phyloP scores from a whole-genome alignment of 1,140 invertebrate species.

The Xylocopa sonorina region DNA sequence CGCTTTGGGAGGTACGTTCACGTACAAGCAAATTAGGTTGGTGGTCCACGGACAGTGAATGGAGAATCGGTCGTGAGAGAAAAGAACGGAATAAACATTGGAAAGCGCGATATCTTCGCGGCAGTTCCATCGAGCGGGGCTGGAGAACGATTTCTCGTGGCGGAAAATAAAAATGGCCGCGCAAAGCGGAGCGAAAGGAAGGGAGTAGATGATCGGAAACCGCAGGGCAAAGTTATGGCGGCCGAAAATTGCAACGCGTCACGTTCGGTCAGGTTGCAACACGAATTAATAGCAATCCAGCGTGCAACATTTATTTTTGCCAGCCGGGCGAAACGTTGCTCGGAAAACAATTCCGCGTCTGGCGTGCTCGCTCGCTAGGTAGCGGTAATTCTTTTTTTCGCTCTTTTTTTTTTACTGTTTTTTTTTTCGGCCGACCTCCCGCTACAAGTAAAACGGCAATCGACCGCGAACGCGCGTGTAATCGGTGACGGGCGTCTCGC shows the following conservation, averaged over 20 bases:
- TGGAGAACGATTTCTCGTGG: not conserved
- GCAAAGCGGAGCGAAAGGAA: not conserved
- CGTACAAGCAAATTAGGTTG: no score
- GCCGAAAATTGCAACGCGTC: slow-evolving; percentile 26
- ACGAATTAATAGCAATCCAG: slow-evolving; percentile 16
- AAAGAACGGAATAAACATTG: no score
- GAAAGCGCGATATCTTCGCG: no score
- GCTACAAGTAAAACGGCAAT: slow-evolving; percentile 49
- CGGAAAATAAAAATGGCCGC: not conserved
- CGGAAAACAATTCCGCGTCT: slow-evolving; percentile 6
- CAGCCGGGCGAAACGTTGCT: not conserved
- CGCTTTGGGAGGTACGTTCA: no score
- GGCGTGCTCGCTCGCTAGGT: not conserved
- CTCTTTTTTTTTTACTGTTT: not conserved
- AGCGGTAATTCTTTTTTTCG: not conserved
- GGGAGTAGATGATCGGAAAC: slow-evolving; percentile 8
- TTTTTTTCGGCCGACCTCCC: not conserved
- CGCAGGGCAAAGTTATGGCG: not conserved
- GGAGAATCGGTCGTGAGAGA: no score
- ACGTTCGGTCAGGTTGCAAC: not conserved
- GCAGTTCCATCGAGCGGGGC: no score
- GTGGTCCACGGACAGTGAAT: no score
- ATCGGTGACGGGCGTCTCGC: slow-evolving; percentile 48
- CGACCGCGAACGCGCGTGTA: slow-evolving; percentile 57
- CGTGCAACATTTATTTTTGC: slow-evolving; percentile 10